Evolutionary conservation across 2,113 vertebrate genomes (phyloP).

Genomic region (Otus sunia): DNA sequence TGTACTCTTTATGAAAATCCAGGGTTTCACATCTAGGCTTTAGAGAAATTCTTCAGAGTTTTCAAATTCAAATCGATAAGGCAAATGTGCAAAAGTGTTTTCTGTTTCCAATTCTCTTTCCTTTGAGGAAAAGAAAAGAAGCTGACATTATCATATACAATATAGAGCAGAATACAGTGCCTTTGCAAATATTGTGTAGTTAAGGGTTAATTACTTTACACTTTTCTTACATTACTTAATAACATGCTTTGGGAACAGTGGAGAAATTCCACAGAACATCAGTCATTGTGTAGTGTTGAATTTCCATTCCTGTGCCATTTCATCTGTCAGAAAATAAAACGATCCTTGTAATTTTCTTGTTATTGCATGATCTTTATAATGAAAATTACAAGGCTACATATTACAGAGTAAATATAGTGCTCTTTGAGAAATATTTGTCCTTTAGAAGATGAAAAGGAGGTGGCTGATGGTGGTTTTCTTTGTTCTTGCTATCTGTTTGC

Average conservation of each 20-base stretch:
- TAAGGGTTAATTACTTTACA: not conserved
- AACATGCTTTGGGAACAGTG: not conserved
- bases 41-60: not conserved
- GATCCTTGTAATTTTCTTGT: constrained; percentile 37
- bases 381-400: not conserved
- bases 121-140: not conserved
- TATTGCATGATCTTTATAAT: not conserved
- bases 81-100: not conserved
- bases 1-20: not conserved
- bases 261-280: not conserved
- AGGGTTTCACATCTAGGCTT: not conserved
- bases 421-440: not conserved
- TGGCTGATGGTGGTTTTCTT: not conserved
- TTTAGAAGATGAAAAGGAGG: not conserved
- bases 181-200: not conserved
- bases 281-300: not conserved
- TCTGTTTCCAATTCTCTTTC: not conserved
- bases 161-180: not conserved
- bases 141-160: not conserved
- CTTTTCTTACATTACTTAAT: not conserved
- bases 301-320: not conserved
- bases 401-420: not conserved
- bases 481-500: not conserved
- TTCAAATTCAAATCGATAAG: not conserved
- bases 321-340: constrained; percentile 10